Conservation (phyloP, 2,888 invertebrate genomes). For the Hesperia comma region DNA sequence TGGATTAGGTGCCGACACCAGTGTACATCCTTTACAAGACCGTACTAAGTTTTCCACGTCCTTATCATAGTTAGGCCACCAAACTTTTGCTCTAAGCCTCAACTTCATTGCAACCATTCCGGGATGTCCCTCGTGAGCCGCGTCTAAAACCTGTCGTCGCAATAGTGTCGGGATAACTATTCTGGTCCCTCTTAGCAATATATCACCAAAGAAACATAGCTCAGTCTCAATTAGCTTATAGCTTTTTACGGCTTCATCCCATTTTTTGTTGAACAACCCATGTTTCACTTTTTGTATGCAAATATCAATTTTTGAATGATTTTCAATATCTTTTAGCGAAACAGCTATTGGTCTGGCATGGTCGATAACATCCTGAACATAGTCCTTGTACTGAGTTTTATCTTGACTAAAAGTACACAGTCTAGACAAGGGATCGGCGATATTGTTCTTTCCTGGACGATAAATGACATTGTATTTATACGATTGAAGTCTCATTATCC, state of each 20-base stretch:
- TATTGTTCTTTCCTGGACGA: background rate
- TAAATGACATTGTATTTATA: background rate
- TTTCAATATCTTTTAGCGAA: too few species aligned
- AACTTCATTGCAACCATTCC: constrained; percentile 26
- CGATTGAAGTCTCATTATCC: background rate
- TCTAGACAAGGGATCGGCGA: too few species aligned
- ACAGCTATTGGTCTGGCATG: too few species aligned
- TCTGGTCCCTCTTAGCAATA: constrained; percentile 41
- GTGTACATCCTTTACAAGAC: constrained; percentile 40
- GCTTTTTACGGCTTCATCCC: constrained; percentile 23
- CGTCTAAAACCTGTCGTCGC: background rate
- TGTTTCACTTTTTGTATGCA: too few species aligned
- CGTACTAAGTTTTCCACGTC: constrained; percentile 37
- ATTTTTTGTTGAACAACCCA: background rate
- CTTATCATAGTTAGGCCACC: constrained; percentile 42
- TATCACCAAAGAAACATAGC: constrained; percentile 45
- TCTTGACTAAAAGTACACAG: too few species aligned
- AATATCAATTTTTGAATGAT: too few species aligned
- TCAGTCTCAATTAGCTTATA: constrained; percentile 3
- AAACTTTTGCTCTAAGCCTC: constrained; percentile 39
- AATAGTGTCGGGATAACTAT: background rate
- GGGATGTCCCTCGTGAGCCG: constrained; percentile 40
- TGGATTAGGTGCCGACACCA: constrained; percentile 38
- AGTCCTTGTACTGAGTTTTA: too few species aligned
- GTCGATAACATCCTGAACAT: background rate